Percentiles rank a stretch among this genome's conserved stretches.
phyloP scores from a whole-genome alignment of 1,140 invertebrate species.

The Scaptodrosophila lebanonensis region DNA sequence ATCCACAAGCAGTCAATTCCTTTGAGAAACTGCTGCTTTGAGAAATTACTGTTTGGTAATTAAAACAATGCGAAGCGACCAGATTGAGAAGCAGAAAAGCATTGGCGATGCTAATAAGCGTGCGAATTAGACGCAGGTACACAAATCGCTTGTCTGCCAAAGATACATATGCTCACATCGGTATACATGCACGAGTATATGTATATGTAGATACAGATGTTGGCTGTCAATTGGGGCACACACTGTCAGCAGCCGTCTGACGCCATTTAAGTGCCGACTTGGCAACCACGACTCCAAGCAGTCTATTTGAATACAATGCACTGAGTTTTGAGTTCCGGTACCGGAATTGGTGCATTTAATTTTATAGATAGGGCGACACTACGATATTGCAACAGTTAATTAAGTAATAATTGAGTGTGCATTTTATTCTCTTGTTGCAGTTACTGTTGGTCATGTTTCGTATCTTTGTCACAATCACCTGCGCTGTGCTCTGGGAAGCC shows the following conservation, averaged over 20 bases:
- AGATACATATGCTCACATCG: slow-evolving; percentile 25
- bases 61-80: slow-evolving; percentile 21
- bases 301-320: slow-evolving; percentile 58
- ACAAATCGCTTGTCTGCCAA: slow-evolving; percentile 11
- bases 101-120: slow-evolving; percentile 27
- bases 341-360: slow-evolving; percentile 29
- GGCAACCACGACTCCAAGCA: slow-evolving; percentile 18
- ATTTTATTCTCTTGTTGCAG: slow-evolving; percentile 26
- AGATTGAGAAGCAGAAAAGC: slow-evolving; percentile 8
- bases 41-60: slow-evolving; percentile 4
- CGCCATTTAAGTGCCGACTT: slow-evolving; percentile 14
- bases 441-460: slow-evolving; percentile 26
- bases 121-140: slow-evolving; percentile 39
- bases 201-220: slow-evolving; percentile 25
- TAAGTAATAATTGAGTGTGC: not conserved
- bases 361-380: slow-evolving; percentile 12
- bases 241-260: slow-evolving; percentile 4
- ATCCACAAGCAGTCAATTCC: slow-evolving; percentile 33
- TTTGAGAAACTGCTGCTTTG: slow-evolving; percentile 14
- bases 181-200: too few relatives aligned
- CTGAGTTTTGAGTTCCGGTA: slow-evolving; percentile 23
- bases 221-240: slow-evolving; percentile 27
- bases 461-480: slow-evolving; percentile 24
- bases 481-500: slow-evolving; percentile 18
- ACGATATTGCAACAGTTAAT: slow-evolving; percentile 35